Conservation (phyloP, 2,888 invertebrate genomes). For the Hypena proboscidalis region DNA sequence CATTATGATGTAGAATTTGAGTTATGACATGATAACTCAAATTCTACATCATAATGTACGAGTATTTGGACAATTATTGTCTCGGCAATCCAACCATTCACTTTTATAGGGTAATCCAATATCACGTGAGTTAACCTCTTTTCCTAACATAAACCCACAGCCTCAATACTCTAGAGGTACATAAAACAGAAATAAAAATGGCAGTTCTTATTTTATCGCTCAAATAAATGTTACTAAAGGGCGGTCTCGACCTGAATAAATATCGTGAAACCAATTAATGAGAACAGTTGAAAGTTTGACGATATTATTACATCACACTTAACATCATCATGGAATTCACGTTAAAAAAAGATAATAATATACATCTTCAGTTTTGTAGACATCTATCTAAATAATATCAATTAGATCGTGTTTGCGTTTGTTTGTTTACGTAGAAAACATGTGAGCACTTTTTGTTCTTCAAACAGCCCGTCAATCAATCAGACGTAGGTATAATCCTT, state of each 20-base stretch:
- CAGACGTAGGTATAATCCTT: constrained; percentile 29
- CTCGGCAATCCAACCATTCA: too few relatives aligned
- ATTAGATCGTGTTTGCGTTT: constrained; percentile 9
- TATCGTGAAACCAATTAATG: constrained; percentile 27
- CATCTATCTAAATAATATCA: constrained; percentile 21
- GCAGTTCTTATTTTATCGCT: constrained; percentile 14
- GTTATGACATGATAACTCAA: too few relatives aligned
- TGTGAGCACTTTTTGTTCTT: constrained; percentile 30
- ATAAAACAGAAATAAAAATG: constrained; percentile 19
- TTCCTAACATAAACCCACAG: too few relatives aligned
- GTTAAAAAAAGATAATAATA: constrained; percentile 7
- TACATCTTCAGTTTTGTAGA: constrained; percentile 11
- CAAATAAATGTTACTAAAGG: constrained; percentile 44
- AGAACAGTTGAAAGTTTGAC: constrained; percentile 16
- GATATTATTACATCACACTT: constrained; percentile 12
- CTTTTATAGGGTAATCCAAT: too few relatives aligned
- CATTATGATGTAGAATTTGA: background rate
- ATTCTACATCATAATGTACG: too few relatives aligned
- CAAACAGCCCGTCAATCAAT: constrained; percentile 56
- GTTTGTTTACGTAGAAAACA: constrained; percentile 20
- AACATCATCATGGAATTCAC: constrained; percentile 12
- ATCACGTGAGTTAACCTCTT: too few relatives aligned
- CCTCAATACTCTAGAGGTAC: too few relatives aligned
- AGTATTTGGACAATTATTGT: too few relatives aligned
- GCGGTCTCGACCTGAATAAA: constrained; percentile 48